Evolutionary conservation across 2,797 vertebrate species (phyloP), one percentile per base, ranked within the genome.

Genomic region (Alauda arvensis): DNA sequence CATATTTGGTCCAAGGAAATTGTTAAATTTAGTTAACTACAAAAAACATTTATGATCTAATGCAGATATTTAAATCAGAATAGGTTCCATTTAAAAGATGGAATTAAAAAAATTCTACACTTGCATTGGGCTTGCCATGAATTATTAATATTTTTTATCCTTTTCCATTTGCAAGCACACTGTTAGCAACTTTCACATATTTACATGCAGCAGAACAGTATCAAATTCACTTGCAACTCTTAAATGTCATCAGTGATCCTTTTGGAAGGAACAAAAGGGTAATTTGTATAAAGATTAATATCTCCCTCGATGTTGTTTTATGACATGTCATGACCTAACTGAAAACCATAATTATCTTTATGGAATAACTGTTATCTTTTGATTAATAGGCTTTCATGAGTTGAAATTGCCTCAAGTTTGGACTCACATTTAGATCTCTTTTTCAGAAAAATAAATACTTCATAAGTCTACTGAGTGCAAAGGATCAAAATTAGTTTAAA

Each of bases 221-320:
- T 56, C 21, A 69, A 87, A 71, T 80, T 85, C 74, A 85, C n/a
- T 91, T 78, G 23, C 9, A 85, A 69, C 24, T 19, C 26, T 66
- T 87, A 89, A 89, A 89, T 90, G 74, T 74, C 83, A 89, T 45
- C 74, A 61, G 12, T 56, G 57, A 81, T 90, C 63, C 53, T 77
- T 89, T 26, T 40, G 70, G 67, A 87, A 87, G 42, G 60, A 91
- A 85, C 33, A 87, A 85, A 86, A 91, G 63, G n/a, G 42, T 87
- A 83, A 90, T 92, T 89, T 93, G 45, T 91, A 37, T 46, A 90
- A 89, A 83, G 87, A 60, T n/a, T 85, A 90, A 81, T 85, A 85
- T 83, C 19, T 92, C 49, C 67, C 83, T 87, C 2, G 4, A 72
- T 34, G 5, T 66, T 85, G 42, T 66, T 89, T 92, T 77, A 88